phyloP scores from a whole-genome alignment of 2,888 invertebrate genomes.

The Lysandra coridon region DNA sequence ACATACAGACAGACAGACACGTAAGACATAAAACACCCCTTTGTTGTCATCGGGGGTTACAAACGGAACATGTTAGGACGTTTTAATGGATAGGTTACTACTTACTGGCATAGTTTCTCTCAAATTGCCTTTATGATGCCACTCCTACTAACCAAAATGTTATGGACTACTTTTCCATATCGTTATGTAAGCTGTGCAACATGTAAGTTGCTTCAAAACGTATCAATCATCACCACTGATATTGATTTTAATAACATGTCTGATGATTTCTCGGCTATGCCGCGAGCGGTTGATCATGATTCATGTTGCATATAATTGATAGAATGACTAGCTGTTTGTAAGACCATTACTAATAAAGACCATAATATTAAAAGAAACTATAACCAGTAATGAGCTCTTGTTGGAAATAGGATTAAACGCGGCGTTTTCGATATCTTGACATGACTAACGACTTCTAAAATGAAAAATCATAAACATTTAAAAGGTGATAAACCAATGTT shows the following conservation, averaged over 20 bases:
- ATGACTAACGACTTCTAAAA: too few relatives aligned
- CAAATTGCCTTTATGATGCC: background rate
- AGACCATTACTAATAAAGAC: background rate
- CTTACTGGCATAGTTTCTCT: background rate
- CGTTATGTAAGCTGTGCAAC: background rate
- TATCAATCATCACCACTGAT: background rate
- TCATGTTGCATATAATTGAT: background rate
- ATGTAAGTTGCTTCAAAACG: background rate
- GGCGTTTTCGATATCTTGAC: too few relatives aligned
- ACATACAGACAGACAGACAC: background rate
- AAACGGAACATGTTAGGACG: background rate
- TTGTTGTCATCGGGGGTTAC: too few relatives aligned
- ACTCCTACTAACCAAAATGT: background rate
- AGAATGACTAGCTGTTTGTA: background rate
- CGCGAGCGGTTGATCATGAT: background rate
- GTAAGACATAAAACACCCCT: background rate
- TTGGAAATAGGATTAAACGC: too few relatives aligned
- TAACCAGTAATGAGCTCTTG: too few relatives aligned
- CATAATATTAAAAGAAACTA: background rate
- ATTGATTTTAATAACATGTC: background rate
- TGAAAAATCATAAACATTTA: too few relatives aligned
- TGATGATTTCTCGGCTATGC: background rate
- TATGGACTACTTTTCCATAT: background rate
- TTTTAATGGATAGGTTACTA: background rate
- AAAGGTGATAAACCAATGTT: too few relatives aligned